Evolutionary conservation across 2,888 invertebrate genomes (phyloP).

Genomic region (Chesias legatella): DNA sequence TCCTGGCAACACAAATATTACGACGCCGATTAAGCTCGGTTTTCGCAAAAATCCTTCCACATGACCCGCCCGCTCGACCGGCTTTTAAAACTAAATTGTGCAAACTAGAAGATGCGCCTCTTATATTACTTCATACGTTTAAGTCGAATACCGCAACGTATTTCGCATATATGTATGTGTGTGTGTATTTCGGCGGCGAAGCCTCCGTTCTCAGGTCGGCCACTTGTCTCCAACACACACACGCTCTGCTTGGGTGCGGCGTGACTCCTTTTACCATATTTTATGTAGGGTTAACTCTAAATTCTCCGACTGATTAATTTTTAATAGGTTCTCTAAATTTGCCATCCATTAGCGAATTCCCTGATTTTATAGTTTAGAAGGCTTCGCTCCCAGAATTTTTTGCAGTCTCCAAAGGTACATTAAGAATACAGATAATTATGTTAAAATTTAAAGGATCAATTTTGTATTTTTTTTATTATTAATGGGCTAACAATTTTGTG

Average conservation of each 20-base stretch:
- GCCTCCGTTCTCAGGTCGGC: conserved; percentile 39
- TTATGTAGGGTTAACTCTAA: conserved; percentile 34
- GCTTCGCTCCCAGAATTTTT: conserved; percentile 4
- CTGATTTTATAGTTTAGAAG: conserved; percentile 9
- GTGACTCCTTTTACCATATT: conserved; percentile 45
- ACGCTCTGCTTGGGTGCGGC: conserved; percentile 35
- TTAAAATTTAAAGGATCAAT: too few relatives aligned
- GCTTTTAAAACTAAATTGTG: conserved; percentile 77
- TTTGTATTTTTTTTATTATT: too few relatives aligned
- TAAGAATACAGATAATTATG: too few relatives aligned
- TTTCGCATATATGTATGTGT: conserved; percentile 72
- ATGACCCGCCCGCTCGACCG: conserved; percentile 71
- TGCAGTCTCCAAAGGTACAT: neutral
- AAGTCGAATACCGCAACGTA: conserved; percentile 75
- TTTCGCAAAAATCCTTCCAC: conserved; percentile 62
- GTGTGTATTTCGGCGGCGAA: conserved; percentile 59
- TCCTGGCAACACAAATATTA: conserved; percentile 36
- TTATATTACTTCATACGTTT: conserved; percentile 79
- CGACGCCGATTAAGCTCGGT: conserved; percentile 50
- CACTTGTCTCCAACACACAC: conserved; percentile 41
- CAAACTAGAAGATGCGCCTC: conserved; percentile 78
- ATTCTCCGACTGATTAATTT: conserved; percentile 16
- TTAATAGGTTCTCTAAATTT: conserved; percentile 16
- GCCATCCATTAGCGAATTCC: conserved; percentile 15
- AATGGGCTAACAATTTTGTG: too few relatives aligned